Base-by-base conservation (phyloP, 2,113 vertebrate genomes). In the Aspiorhynchus laticeps region DNA sequence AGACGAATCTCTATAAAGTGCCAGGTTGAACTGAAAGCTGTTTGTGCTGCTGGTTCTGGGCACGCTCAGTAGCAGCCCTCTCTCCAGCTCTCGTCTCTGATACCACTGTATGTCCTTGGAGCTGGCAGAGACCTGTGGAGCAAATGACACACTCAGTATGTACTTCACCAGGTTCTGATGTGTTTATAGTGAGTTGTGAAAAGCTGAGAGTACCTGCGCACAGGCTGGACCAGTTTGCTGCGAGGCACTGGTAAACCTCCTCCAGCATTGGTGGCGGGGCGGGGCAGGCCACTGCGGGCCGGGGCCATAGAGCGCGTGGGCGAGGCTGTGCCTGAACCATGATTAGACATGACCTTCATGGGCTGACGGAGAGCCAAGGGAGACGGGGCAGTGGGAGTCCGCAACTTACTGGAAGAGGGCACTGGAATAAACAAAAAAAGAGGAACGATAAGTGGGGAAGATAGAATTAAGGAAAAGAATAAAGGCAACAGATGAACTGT, bases 211-310 rank as follows among this genome's bases (percentile, higher is more conserved):
- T 92, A 99, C 98, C 98, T 97, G 93, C 98, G 97, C 85, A 99
- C 96, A 85, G 98, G 97, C 88, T 99, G 98, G 91, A 96, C 97
- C 95, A 99, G 95, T 92, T 98, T 99, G 95, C 97, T 99, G 79
- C 98, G 97, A 93, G 98, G 97, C 95, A 98, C 95, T 92, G 98
- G 97, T 91, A 99, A 96, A 59, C 96, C 96, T 88, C 96, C 97
- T 0, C 97, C 97, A 0, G 94, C 36, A 48, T 96, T 91, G 88
- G 95, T 94, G 90, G 96, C 96, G 88, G 97, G 98, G 76, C 97
- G 97, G 90, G 98, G 97, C 90, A 98, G 95, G 91, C 97, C 95
- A 83, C 97, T 97, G 89, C 98, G 98, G 46, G 96, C 83, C 48
- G 93, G 90, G 82, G 95, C 96, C 92, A 97, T 92, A 15, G 97